Evolutionary conservation across 2,113 vertebrate species (phyloP).

Genomic region (Rafetus swinhoei): DNA sequence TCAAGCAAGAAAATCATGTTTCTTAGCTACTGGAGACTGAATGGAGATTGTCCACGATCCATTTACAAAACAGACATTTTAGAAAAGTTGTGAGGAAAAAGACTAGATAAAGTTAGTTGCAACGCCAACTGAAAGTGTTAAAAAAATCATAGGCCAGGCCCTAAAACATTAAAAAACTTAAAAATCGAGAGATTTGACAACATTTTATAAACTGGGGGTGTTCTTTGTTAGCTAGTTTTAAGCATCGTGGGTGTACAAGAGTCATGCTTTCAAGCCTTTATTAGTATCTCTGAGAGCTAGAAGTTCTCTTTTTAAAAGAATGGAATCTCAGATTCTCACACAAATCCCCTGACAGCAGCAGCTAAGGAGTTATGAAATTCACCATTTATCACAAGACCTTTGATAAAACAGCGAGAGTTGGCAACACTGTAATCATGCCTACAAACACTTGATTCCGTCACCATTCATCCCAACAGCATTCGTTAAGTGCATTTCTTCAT

Average conservation of each 20-base stretch:
- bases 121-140: not conserved
- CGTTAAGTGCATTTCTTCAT: not conserved
- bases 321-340: not conserved
- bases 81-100: not conserved
- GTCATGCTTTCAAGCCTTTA: not conserved
- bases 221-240: no score
- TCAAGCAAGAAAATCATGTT: not conserved
- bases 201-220: no score
- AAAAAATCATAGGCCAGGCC: not conserved
- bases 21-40: not conserved
- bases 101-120: not conserved
- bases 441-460: not conserved
- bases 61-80: not conserved
- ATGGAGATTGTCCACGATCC: not conserved
- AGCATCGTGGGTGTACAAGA: no score
- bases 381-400: not conserved
- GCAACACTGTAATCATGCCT: not conserved
- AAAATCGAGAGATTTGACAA: no score
- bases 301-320: not conserved
- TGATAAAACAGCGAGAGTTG: not conserved
- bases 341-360: not conserved
- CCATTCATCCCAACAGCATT: not conserved
- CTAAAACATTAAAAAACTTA: not conserved
- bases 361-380: not conserved
- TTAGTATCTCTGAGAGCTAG: not conserved